phyloP scores from a whole-genome alignment of 2,113 vertebrate genomes.

The Ceyx margarethae region DNA sequence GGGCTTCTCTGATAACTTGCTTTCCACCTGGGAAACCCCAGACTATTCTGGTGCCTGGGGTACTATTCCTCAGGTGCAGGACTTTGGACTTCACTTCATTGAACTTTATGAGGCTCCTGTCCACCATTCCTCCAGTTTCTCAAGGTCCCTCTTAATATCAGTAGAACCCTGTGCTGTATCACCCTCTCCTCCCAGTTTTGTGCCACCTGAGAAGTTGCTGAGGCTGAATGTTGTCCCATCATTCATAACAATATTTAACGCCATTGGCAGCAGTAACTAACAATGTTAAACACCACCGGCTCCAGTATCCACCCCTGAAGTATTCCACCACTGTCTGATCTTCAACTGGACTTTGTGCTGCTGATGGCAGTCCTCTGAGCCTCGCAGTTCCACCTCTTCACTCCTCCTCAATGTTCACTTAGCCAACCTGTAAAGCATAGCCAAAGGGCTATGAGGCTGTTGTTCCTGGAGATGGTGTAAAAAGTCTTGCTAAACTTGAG shows the following conservation, averaged over 20 bases:
- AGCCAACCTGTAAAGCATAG: background rate
- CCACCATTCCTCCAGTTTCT: background rate
- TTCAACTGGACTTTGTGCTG: background rate
- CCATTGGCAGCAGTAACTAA: background rate
- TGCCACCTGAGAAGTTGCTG: background rate
- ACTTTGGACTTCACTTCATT: background rate
- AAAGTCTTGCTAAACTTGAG: background rate
- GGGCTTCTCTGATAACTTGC: background rate
- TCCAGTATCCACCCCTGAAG: background rate
- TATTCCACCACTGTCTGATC: background rate
- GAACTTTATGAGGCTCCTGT: background rate
- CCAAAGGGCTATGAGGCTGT: background rate
- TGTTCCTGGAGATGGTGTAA: background rate
- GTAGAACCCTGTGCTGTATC: background rate
- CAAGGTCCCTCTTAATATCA: background rate
- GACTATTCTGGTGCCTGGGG: background rate
- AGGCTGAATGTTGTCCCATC: background rate
- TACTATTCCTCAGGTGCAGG: background rate
- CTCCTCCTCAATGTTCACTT: background rate
- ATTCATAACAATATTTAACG: background rate
- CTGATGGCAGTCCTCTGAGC: background rate
- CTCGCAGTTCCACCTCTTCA: background rate
- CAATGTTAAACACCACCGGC: background rate
- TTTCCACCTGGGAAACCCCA: fast-evolving
- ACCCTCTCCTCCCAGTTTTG: background rate